Evolutionary conservation across 2,797 vertebrate genomes (phyloP), one percentile per base, ranked within the genome.

Genomic region (Hippopotamyrus pictus): DNA sequence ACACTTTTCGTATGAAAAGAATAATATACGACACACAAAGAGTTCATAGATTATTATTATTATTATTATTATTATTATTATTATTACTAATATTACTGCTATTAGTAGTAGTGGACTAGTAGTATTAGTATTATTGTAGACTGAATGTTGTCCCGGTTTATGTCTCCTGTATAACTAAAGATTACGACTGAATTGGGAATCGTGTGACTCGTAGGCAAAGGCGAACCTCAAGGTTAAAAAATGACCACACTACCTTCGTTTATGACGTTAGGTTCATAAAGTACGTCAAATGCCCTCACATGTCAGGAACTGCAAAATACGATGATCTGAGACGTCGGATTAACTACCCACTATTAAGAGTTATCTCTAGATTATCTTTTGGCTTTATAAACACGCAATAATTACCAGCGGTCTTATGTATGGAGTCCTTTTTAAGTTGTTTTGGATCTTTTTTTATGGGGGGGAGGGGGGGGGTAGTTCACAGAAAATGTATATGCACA

Each of bases 211-310:
- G 19, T 84, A 50, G 82, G 14, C 44, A 84, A 50, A 84, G 46
- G 48, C n/a, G n/a, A 29, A n/a, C 83, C 83, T 51, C 83, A 85
- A 85, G 83, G 83, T 85, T 85, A 85, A 51, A 51, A 51, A 44
- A 46, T 46, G 44, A 14, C 76, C 37, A 19, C 41, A 46, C 9
- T 85, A 50, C 44, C 46, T 14, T 22, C 83, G 12, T 85, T 85
- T 85, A 25, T 51, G 44, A 50, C 48, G 22, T 51, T 51, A 85
- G 22, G 44, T 22, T 44, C n/a, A 44, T 82, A 19, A 44, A 85
- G 83, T 51, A 85, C 22, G 44, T 2, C 83, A 51, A 85, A 25
- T 50, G 83, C 22, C 41, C 46, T 48, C 46, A 48, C 19, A 84
- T 25, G 50, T 0, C 19, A 44, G 44, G 29, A 50, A 85, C 2